Conservation (phyloP, 2,797 vertebrate species). For the Neopelma chrysocephalum region DNA sequence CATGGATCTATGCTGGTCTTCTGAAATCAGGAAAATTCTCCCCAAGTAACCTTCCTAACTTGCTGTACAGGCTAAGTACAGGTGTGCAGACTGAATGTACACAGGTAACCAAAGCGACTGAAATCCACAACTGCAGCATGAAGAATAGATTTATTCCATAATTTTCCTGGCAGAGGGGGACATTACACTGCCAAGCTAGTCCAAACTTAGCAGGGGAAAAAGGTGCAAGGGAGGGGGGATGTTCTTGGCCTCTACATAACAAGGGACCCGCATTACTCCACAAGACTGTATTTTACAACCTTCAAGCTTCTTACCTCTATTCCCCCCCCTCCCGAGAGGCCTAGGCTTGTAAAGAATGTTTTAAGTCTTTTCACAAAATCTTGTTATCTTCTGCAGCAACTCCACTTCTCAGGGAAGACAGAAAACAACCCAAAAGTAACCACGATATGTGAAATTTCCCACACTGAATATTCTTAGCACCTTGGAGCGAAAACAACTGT, state of each 20-base stretch:
- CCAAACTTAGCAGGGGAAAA: background rate
- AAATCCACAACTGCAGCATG: background rate
- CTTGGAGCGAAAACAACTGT: background rate
- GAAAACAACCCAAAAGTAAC: background rate
- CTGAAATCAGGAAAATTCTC: background rate
- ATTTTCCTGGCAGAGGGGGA: background rate
- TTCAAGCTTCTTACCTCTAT: background rate
- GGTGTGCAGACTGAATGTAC: background rate
- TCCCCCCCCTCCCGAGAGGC: too few species aligned
- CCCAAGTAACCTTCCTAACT: background rate
- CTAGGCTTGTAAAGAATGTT: background rate
- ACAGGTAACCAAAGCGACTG: background rate
- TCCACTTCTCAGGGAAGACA: background rate
- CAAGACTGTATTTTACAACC: background rate
- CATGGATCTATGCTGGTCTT: background rate
- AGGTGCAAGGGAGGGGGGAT: background rate
- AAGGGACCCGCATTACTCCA: background rate
- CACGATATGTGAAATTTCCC: background rate
- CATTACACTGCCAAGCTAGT: background rate
- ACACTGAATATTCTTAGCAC: background rate
- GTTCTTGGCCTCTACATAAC: background rate
- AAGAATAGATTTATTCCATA: background rate
- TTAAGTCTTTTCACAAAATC: background rate
- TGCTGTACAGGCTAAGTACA: background rate
- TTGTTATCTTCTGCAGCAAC: background rate